Evolutionary conservation across 2,797 vertebrate genomes (phyloP).

Genomic region (Cichlasoma orientale): DNA sequence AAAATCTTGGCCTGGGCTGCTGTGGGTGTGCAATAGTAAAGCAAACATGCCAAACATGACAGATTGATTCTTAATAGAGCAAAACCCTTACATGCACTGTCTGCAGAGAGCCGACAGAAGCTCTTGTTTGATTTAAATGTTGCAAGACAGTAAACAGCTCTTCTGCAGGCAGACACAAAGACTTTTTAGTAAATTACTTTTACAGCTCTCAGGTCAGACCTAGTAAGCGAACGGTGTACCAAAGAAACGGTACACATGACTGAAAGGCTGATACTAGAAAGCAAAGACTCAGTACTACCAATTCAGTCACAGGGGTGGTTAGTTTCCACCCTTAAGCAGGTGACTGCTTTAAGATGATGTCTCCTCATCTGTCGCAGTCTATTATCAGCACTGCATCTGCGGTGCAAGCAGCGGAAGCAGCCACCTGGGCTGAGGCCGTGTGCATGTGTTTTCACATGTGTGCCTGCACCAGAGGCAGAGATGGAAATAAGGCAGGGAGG

Average conservation of each 20-base stretch:
- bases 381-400: conserved; percentile 45
- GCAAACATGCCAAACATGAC: conserved; percentile 24
- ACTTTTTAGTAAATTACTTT: neutral
- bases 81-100: neutral
- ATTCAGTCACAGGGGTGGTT: neutral
- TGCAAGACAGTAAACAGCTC: conserved; percentile 9
- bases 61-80: conserved; percentile 43
- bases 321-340: conserved; percentile 34
- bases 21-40: conserved; percentile 11
- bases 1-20: conserved; percentile 36
- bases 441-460: neutral
- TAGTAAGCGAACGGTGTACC: neutral
- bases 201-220: conserved; percentile 5
- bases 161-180: neutral
- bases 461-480: neutral
- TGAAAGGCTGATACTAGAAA: conserved; percentile 3
- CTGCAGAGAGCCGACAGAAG: conserved; percentile 18
- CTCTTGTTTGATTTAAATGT: neutral
- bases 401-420: conserved; percentile 45
- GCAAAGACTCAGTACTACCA: neutral
- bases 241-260: neutral
- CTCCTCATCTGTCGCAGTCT: conserved; percentile 43
- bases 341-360: conserved; percentile 43
- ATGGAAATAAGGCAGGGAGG: conserved; percentile 40
- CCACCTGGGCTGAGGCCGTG: conserved; percentile 41